Evolutionary conservation across 2,797 vertebrate species (phyloP).

Genomic region (Chaetophractus vellerosus): DNA sequence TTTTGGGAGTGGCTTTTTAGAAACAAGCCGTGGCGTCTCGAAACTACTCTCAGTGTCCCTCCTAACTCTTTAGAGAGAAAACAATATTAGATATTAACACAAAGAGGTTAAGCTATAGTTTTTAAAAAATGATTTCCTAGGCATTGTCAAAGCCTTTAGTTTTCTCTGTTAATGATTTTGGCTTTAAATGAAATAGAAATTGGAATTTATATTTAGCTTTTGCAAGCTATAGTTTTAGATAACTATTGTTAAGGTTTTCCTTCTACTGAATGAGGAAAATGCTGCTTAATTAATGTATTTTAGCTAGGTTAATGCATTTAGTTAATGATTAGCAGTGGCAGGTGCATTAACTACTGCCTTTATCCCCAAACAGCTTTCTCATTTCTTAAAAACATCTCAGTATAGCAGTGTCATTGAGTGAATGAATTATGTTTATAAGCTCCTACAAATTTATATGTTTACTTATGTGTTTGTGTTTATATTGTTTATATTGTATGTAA

Average conservation of each 20-base stretch:
- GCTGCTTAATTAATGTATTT: not conserved
- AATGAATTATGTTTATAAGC: not conserved
- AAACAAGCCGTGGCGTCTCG: slow-evolving; percentile 14
- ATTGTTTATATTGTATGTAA: not conserved
- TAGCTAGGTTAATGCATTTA: not conserved
- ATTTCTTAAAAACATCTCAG: slow-evolving; percentile 13
- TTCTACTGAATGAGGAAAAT: not conserved
- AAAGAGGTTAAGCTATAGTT: not conserved
- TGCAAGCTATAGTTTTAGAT: not conserved
- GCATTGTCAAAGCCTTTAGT: not conserved
- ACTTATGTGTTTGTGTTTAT: too few species aligned
- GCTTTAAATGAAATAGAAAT: not conserved
- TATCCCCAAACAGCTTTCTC: not conserved
- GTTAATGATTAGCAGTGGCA: not conserved
- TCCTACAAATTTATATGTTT: not conserved
- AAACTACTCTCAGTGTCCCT: not conserved
- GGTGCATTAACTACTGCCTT: not conserved
- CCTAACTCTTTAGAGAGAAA: not conserved
- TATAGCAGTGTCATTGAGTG: not conserved
- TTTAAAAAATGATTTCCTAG: not conserved
- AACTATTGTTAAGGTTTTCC: not conserved
- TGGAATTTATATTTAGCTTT: slow-evolving; percentile 5
- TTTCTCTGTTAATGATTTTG: slow-evolving; percentile 52
- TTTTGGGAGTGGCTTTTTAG: slow-evolving; percentile 21
- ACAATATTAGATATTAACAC: not conserved